These are phyloP conservation scores for Willisornis vidua DNA, from an alignment of 2,113 vertebrate species.

Conservation along the genomic window DNA sequence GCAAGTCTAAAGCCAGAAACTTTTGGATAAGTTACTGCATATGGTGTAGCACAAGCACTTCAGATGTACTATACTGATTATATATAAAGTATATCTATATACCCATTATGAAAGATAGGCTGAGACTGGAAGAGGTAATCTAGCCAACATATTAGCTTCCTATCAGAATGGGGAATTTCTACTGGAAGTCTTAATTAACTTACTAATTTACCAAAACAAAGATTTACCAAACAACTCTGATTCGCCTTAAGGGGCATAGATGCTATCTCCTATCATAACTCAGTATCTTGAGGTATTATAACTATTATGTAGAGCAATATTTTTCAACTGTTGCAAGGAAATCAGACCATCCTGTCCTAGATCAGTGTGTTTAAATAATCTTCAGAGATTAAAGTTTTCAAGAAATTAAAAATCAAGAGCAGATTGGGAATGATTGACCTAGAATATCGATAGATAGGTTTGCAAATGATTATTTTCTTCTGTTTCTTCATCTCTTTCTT, in stretches of 20 bases:
- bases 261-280: not conserved
- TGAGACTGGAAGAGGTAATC: not conserved
- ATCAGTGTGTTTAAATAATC: not conserved
- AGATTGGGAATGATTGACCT: not conserved
- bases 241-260: not conserved
- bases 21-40: not conserved
- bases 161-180: not conserved
- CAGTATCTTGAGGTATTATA: not conserved
- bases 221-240: not conserved
- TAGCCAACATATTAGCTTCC: not conserved
- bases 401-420: not conserved
- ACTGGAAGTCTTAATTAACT: not conserved
- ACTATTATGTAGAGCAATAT: not conserved
- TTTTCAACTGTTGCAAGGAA: not conserved
- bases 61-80: not conserved
- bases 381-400: not conserved
- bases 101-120: not conserved
- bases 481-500: not conserved
- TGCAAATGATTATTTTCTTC: not conserved
- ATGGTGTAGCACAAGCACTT: not conserved
- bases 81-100: not conserved
- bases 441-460: not conserved
- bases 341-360: not conserved
- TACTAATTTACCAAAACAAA: not conserved
- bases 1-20: not conserved